Base-by-base conservation (phyloP, 2,113 vertebrate species). In the Lonchura striata region DNA sequence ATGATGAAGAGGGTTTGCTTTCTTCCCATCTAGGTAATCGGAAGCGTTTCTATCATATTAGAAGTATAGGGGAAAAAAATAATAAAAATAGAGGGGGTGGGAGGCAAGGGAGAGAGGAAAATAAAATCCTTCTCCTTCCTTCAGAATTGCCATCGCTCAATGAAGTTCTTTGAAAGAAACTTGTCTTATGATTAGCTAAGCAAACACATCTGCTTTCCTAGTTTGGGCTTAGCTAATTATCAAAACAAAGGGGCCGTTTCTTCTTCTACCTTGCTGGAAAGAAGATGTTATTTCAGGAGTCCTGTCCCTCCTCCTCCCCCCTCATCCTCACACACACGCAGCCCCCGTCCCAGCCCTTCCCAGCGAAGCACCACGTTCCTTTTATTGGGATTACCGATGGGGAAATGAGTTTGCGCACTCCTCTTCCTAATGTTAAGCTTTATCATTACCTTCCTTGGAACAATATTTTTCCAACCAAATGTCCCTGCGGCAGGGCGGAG, bases 131-230 rank as follows among this genome's bases (percentile, higher is more conserved):
- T 82, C 78, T 92, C 46, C 54, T 75, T 56, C 68, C 79, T 90
- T 89, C 77, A 30, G 76, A 76, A 77, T 76, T n/a, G 69, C 86
- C 92, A 95, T 92, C 90, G 92, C 82, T 64, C 96, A 97, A 96
- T 94, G 97, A 96, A 92, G 94, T 95, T 97, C 94, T 96, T 94
- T 95, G 97, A 97, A 97, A 97, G 96, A 97, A 97, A 97, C 97
- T 97, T 98, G 97, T 97, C 91, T 95, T 98, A 97, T 95, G 97
- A 98, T 98, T 98, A 98, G 98, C 97, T 98, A 97, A 97, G 96
- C 97, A 98, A 98, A 98, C 98, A 98, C 97, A 98, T 98, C 98
- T 98, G 98, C 97, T 97, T 98, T 98, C 94, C 92, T 97, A 97
- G 96, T 97, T 97, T 96, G 97, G 94, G 96, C 95, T 97, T 97